Conservation (phyloP, 2,797 vertebrate genomes). For the Chelon labrosus region DNA sequence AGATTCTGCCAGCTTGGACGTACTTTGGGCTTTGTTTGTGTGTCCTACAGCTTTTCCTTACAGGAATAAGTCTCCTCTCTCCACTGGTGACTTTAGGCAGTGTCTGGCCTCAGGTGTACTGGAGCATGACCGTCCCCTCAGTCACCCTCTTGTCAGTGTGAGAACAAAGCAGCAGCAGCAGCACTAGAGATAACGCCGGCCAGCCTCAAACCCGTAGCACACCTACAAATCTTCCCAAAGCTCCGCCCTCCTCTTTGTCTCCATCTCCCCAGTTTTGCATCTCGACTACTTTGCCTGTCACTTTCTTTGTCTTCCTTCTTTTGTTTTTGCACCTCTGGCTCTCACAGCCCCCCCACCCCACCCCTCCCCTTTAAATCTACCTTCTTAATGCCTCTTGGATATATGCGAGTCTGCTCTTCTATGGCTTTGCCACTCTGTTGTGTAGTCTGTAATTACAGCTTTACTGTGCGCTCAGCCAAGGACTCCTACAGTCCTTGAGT, state of each 20-base stretch:
- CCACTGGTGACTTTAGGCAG: slow-evolving; percentile 53
- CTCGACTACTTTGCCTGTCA: slow-evolving; percentile 34
- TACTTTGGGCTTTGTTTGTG: slow-evolving; percentile 69
- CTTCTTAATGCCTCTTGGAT: slow-evolving; percentile 52
- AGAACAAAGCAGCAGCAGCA: slow-evolving; percentile 74
- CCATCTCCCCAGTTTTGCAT: slow-evolving; percentile 22
- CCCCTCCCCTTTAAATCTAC: slow-evolving; percentile 31
- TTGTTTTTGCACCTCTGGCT: slow-evolving; percentile 42
- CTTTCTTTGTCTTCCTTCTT: not conserved
- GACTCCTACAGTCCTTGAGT: slow-evolving; percentile 65
- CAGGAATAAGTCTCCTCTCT: slow-evolving; percentile 50
- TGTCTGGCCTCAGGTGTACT: slow-evolving; percentile 69
- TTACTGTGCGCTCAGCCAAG: slow-evolving; percentile 60
- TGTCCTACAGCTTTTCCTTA: slow-evolving; percentile 48
- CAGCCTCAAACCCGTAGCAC: slow-evolving; percentile 47
- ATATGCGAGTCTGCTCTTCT: slow-evolving; percentile 41
- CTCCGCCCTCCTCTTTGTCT: slow-evolving; percentile 58
- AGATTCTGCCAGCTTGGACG: slow-evolving; percentile 58
- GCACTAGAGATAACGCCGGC: slow-evolving; percentile 14
- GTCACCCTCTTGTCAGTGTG: slow-evolving; percentile 65
- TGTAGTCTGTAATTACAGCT: slow-evolving; percentile 79
- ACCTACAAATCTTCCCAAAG: slow-evolving; percentile 61
- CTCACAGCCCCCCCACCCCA: slow-evolving; percentile 29
- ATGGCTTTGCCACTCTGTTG: slow-evolving; percentile 56
- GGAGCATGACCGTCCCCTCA: slow-evolving; percentile 62